A percentile compares a stretch with the other conserved stretches of the same genome.
Evolutionary conservation across 1,140 invertebrate species (phyloP).

Genomic region (Lasaia peninsularis): DNA sequence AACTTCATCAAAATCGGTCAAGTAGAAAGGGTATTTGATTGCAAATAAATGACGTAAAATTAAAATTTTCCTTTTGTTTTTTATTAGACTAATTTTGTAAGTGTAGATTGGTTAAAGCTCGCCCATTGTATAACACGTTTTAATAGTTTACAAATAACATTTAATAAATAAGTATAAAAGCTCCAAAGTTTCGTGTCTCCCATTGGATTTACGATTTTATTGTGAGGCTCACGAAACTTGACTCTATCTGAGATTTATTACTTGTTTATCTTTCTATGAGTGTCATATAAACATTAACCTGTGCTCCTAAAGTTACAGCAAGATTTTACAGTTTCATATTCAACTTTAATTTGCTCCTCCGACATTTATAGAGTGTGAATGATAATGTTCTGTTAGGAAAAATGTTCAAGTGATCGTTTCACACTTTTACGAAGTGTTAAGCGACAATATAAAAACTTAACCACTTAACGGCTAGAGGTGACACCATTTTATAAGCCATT

Average conservation of each 20-base stretch:
- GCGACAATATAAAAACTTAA: constrained; percentile 38
- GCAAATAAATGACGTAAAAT: too few species aligned
- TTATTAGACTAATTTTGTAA: too few species aligned
- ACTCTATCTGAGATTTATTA: background rate
- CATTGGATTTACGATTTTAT: background rate
- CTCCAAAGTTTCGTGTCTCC: too few species aligned
- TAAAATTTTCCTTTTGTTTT: too few species aligned
- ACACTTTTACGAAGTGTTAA: constrained; percentile 33
- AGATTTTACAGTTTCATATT: background rate
- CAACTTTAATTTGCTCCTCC: background rate
- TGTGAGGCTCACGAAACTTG: background rate
- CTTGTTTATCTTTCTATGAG: background rate
- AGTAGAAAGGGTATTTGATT: too few species aligned
- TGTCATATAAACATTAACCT: background rate
- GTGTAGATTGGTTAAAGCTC: too few species aligned
- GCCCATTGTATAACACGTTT: too few species aligned
- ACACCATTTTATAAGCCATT: constrained; percentile 47
- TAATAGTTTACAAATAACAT: too few species aligned
- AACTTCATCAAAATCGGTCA: too few species aligned
- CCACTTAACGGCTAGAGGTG: constrained; percentile 34
- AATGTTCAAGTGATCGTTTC: constrained; percentile 8
- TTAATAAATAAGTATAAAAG: too few species aligned
- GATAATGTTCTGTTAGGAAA: background rate
- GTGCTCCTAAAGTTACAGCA: background rate
- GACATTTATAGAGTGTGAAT: constrained; percentile 8